A percentile compares a stretch with the other conserved stretches of the same genome.
phyloP scores from a whole-genome alignment of 2,888 invertebrate species.

The Netelia virgata region DNA sequence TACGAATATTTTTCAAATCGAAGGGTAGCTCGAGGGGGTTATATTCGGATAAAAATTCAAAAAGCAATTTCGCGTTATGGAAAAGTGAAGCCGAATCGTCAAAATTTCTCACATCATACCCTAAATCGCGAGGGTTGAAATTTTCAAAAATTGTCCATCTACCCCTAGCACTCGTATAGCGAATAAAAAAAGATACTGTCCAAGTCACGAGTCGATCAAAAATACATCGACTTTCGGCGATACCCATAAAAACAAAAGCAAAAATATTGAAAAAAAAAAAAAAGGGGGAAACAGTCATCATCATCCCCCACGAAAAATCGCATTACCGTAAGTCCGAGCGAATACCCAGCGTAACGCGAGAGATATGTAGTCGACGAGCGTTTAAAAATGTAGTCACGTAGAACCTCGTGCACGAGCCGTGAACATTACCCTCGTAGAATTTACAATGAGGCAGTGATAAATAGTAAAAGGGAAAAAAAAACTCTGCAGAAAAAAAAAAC shows the following conservation, averaged over 20 bases:
- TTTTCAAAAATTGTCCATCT: neutral
- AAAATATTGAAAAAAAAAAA: neutral
- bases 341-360: no score
- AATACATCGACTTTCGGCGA: neutral
- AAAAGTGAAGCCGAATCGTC: neutral
- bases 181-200: no score
- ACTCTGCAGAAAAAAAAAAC: neutral
- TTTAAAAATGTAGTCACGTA: constrained; percentile 64
- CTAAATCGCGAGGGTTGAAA: neutral
- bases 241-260: neutral
- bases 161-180: neutral
- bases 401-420: constrained; percentile 33
- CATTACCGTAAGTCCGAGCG: no score
- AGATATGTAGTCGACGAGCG: neutral
- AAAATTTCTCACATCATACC: neutral
- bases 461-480: constrained; percentile 32
- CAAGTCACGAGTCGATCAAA: neutral
- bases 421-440: constrained; percentile 53
- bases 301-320: neutral
- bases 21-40: neutral
- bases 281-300: neutral
- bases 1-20: neutral
- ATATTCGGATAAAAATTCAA: constrained; percentile 23
- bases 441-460: constrained; percentile 52
- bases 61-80: neutral